Evolutionary conservation across 2,888 invertebrate species (phyloP), one percentile per base, ranked within the genome.

Genomic region (Chymomyza procnemis): DNA sequence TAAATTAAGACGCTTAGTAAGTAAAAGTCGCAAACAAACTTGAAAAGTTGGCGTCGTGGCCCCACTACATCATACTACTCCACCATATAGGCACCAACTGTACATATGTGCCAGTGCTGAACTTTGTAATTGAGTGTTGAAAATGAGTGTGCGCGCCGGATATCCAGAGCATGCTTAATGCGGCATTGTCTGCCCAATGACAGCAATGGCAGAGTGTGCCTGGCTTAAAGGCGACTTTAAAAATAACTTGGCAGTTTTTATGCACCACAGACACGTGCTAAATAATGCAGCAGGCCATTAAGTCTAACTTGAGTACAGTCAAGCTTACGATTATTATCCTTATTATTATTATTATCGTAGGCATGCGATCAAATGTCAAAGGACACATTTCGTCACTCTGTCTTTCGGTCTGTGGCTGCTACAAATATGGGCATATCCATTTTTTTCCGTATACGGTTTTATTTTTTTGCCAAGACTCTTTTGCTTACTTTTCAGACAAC

Each of bases 201-300:
- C 55, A 54, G 54, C 56, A 77, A 77, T 80, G 80, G 73, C 73
- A 58, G n/a, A n/a, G n/a, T n/a, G n/a, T n/a, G 58, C 67, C 59
- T 52, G 63, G 76, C 73, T 83, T 76, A 78, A 81, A 81, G 81
- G 69, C 84, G 69, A 73, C 69, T 78, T 69, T 50, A 50, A 50
- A 50, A 50, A n/a, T 76, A 74, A 76, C 76, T 85, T 73, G 50
- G 84, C 64, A 68, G 74, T 78, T 80, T 26, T 80, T 80, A 85
- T 81, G 70, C 73, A 75, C 69, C 69, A 8, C 71, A 64, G 58
- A 61, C 47, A 59, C 65, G 81, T 74, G 74, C 71, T 75, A 78
- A 83, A 83, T 83, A 81, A 83, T 86, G 78, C 82, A 83, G 60
- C 66, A 84, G 66, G 67, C 87, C 82, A 83, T 83, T 83, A 83